Evolutionary conservation across 2,888 invertebrate species (phyloP).

Genomic region (Tromatobia lineatoria): DNA sequence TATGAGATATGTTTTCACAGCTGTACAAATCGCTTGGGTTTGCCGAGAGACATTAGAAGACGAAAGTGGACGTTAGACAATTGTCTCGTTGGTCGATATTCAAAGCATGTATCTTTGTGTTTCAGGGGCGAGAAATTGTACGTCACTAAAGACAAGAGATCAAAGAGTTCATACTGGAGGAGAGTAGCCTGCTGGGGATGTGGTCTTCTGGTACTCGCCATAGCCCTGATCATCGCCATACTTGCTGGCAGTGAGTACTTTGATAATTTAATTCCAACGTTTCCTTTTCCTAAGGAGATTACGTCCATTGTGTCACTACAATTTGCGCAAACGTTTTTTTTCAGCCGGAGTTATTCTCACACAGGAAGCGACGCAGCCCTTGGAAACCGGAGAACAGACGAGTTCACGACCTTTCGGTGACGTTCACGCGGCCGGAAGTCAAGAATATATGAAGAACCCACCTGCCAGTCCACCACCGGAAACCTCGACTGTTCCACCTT

Average conservation of each 20-base stretch:
- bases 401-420: constrained; percentile 88
- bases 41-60: constrained; percentile 27
- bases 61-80: not conserved
- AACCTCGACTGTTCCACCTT: constrained; percentile 80
- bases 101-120: constrained; percentile 78
- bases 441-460: constrained; percentile 81
- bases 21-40: constrained; percentile 73
- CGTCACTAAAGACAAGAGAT: constrained; percentile 93
- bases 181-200: constrained; percentile 90
- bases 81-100: constrained; percentile 52
- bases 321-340: constrained; percentile 71
- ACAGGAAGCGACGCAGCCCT: constrained; percentile 87
- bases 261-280: constrained; percentile 69
- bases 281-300: not conserved
- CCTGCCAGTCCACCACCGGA: constrained; percentile 82
- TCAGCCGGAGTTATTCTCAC: constrained; percentile 90
- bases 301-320: constrained; percentile 18
- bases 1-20: constrained; percentile 54
- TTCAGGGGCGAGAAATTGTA: constrained; percentile 93
- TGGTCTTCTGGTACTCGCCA: constrained; percentile 88
- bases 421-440: constrained; percentile 86
- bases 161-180: constrained; percentile 89
- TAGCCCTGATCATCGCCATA: constrained; percentile 90
- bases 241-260: constrained; percentile 90
- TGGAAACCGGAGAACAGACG: constrained; percentile 78